Percentiles rank a stretch among this genome's conserved stretches.
phyloP scores from a whole-genome alignment of 2,888 invertebrate genomes.

The Icerya purchasi region DNA sequence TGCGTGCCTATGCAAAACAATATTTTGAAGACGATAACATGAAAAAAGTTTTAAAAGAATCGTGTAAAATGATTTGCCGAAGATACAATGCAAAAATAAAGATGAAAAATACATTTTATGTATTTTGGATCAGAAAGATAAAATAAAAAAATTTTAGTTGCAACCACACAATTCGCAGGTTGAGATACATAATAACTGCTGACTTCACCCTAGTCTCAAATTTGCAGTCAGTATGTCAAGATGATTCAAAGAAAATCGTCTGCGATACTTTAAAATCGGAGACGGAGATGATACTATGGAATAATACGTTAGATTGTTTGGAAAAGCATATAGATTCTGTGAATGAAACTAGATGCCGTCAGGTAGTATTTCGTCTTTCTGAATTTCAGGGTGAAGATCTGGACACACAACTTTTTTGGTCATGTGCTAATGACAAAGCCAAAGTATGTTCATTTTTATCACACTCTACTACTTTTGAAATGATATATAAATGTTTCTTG shows the following conservation, averaged over 20 bases:
- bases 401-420: slow-evolving; percentile 71
- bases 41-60: slow-evolving; percentile 4
- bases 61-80: slow-evolving; percentile 12
- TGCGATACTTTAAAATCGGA: slow-evolving; percentile 29
- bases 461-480: slow-evolving; percentile 43
- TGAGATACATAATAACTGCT: slow-evolving; percentile 57
- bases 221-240: slow-evolving; percentile 56
- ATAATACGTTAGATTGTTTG: slow-evolving; percentile 46
- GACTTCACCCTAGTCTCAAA: slow-evolving; percentile 67
- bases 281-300: neutral
- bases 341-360: slow-evolving; percentile 38
- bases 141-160: slow-evolving; percentile 25
- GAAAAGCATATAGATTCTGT: slow-evolving; percentile 43
- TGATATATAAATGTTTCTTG: slow-evolving; percentile 73
- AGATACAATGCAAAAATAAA: slow-evolving; percentile 9
- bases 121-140: slow-evolving; percentile 13
- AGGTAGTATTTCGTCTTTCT: slow-evolving; percentile 58
- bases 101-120: slow-evolving; percentile 14
- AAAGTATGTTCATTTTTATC: slow-evolving; percentile 51
- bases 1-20: slow-evolving; percentile 10
- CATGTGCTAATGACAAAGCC: slow-evolving; percentile 66
- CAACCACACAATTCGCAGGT: slow-evolving; percentile 34
- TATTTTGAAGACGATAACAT: slow-evolving; percentile 12
- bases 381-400: slow-evolving; percentile 76
- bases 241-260: slow-evolving; percentile 43